Evolutionary conservation across 1,140 invertebrate species (phyloP).

Genomic region (Eumeta japonica): DNA sequence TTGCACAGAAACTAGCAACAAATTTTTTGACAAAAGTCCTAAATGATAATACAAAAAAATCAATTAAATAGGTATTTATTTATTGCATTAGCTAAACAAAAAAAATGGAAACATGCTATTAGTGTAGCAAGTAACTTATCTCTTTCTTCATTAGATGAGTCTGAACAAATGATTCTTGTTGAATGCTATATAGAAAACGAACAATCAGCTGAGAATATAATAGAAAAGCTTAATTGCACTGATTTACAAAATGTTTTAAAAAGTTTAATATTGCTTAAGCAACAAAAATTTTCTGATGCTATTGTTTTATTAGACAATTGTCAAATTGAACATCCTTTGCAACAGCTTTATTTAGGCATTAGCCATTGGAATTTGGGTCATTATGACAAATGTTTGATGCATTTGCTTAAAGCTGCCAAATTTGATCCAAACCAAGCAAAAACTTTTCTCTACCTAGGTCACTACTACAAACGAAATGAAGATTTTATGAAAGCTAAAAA

Average conservation of each 20-base stretch:
- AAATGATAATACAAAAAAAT: constrained; percentile 22
- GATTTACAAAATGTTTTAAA: constrained; percentile 34
- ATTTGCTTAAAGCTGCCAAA: constrained; percentile 73
- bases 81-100: constrained; percentile 39
- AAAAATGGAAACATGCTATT: constrained; percentile 56
- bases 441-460: constrained; percentile 75
- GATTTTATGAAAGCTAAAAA: constrained; percentile 70
- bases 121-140: constrained; percentile 23
- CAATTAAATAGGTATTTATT: constrained; percentile 35
- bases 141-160: constrained; percentile 16
- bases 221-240: constrained; percentile 25
- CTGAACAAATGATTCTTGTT: constrained; percentile 30
- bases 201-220: constrained; percentile 25
- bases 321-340: constrained; percentile 47
- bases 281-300: constrained; percentile 58
- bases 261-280: constrained; percentile 43
- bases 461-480: constrained; percentile 65
- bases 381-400: constrained; percentile 62
- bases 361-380: constrained; percentile 65
- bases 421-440: constrained; percentile 69
- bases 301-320: constrained; percentile 52
- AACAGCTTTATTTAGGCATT: constrained; percentile 65
- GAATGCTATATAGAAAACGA: constrained; percentile 42
- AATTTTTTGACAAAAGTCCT: constrained; percentile 44
- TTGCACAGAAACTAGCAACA: constrained; percentile 56